Percentiles rank a stretch among this genome's conserved stretches.
These are phyloP conservation scores for Podilymbus podiceps DNA, from an alignment of 2,113 vertebrate species.

Conservation along the genomic window DNA sequence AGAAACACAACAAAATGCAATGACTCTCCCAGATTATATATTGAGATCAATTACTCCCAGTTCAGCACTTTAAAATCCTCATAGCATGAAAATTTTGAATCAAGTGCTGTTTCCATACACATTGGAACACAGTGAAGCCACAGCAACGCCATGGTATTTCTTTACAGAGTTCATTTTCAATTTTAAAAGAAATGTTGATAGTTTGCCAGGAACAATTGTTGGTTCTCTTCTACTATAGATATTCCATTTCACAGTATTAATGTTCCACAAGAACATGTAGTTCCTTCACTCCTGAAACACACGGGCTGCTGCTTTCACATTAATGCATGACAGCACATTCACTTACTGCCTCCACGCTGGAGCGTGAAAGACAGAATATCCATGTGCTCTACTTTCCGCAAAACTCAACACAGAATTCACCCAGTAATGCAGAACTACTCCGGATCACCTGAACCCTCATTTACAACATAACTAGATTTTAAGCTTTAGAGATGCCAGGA, in stretches of 20 bases:
- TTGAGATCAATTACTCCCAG: not conserved
- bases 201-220: not conserved
- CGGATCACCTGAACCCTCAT: not conserved
- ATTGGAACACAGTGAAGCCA: not conserved
- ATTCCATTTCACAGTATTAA: not conserved
- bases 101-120: not conserved
- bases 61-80: not conserved
- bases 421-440: not conserved
- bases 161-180: not conserved
- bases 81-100: not conserved
- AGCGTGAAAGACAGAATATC: not conserved
- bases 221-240: not conserved
- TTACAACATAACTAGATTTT: not conserved
- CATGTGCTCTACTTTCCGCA: rapidly evolving
- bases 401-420: not conserved
- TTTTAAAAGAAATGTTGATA: not conserved
- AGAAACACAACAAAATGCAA: not conserved
- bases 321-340: not conserved
- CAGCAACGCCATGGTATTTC: rapidly evolving
- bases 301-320: not conserved
- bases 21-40: not conserved
- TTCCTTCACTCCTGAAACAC: not conserved
- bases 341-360: rapidly evolving
- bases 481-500: not conserved
- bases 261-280: not conserved